Percentiles rank a stretch among this genome's conserved stretches.
phyloP scores from a whole-genome alignment of 2,113 vertebrate genomes.

The Mustelus asterias region DNA sequence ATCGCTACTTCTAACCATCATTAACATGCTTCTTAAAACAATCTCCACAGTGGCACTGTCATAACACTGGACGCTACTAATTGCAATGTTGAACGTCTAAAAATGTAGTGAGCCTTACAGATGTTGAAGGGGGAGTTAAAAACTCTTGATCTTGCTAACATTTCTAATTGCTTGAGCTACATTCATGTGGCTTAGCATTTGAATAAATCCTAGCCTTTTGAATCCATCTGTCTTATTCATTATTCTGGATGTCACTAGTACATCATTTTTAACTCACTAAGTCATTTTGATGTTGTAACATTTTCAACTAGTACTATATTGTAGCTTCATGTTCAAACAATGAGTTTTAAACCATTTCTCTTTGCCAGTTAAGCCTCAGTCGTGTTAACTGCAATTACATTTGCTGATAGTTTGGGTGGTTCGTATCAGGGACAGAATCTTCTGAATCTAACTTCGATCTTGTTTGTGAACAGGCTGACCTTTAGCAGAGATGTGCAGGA shows the following conservation, averaged over 20 bases:
- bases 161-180: neutral
- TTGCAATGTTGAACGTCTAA: neutral
- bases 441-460: neutral
- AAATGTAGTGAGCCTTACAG: neutral
- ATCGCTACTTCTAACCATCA: neutral
- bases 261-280: neutral
- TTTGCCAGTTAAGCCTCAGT: neutral
- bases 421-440: neutral
- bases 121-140: neutral
- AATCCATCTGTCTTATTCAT: neutral
- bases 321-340: neutral
- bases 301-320: neutral
- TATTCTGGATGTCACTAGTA: constrained; percentile 7
- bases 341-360: neutral
- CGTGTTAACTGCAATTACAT: neutral
- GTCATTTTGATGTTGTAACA: neutral
- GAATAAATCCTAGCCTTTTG: neutral
- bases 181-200: neutral
- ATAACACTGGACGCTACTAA: neutral
- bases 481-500: neutral
- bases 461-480: neutral
- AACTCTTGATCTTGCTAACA: neutral
- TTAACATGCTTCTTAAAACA: neutral
- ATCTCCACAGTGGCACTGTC: neutral
- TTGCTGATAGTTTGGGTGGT: neutral